These are phyloP conservation scores for western clawed frog (Xenopus tropicalis) DNA, from an alignment of 2,113 vertebrate genomes.

Conservation along the genomic window UCB_Xtro_10.0 CM004450.2:48814001-48814500, in stretches of 20 bases:
- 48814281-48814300: too few species aligned
- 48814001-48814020: too few species aligned
- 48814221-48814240: too few species aligned
- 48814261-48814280: too few species aligned
- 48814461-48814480: conserved; percentile 36
- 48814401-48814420: conserved; percentile 33
- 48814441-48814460: conserved; percentile 25
- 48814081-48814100: conserved; percentile 1
- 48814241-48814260: too few species aligned
- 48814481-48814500: conserved; percentile 40
- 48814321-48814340: conserved; percentile 15
- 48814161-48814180: too few species aligned
- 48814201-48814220: not conserved
- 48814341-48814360: conserved; percentile 31
- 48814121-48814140: not conserved
- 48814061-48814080: not conserved
- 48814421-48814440: conserved; percentile 15
- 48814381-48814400: conserved; percentile 35
- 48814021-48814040: not conserved
- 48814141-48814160: too few species aligned
- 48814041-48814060: not conserved
- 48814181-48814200: not conserved
- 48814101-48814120: not conserved
- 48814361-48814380: conserved; percentile 28
- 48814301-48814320: not conserved